Evolutionary conservation across 23 tunicate genomes (phyloP).

Genomic region (Diplosoma virens): DNA sequence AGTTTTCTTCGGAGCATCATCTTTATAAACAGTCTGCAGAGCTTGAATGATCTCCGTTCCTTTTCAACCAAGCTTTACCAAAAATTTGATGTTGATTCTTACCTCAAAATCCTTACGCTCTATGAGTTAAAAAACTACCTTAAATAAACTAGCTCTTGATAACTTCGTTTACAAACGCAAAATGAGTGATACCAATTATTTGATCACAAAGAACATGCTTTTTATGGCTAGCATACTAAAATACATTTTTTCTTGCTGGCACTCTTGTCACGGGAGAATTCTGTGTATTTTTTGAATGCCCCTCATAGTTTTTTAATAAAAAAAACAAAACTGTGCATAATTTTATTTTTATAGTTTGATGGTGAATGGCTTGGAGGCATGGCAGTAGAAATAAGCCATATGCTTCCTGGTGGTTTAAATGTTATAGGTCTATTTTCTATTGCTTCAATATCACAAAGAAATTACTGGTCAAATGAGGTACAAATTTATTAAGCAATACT

Average conservation of each 20-base stretch:
- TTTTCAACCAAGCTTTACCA: no score
- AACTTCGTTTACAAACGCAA: conserved; percentile 14
- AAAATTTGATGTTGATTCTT: no score
- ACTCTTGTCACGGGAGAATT: conserved; percentile 2
- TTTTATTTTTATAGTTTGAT: neutral
- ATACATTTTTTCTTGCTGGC: conserved; percentile 10
- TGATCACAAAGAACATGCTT: conserved; percentile 10
- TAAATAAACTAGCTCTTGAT: neutral
- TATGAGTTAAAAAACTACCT: conserved; percentile 2
- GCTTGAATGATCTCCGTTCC: no score
- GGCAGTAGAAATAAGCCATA: conserved; percentile 37
- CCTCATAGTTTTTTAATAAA: neutral
- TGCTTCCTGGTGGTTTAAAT: conserved; percentile 40
- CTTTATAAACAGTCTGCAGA: no score
- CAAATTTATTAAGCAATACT: no score
- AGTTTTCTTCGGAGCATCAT: no score
- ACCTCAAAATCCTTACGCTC: conserved; percentile 15
- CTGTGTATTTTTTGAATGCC: conserved; percentile 1
- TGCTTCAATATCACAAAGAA: neutral
- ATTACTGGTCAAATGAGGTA: neutral
- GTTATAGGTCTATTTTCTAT: conserved; percentile 43
- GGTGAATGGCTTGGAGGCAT: conserved; percentile 31
- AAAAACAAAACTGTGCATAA: no score
- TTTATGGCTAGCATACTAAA: conserved; percentile 8
- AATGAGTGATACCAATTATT: conserved; percentile 3